Evolutionary conservation across 1,140 invertebrate species (phyloP).

Genomic region (Lasaia peninsularis): DNA sequence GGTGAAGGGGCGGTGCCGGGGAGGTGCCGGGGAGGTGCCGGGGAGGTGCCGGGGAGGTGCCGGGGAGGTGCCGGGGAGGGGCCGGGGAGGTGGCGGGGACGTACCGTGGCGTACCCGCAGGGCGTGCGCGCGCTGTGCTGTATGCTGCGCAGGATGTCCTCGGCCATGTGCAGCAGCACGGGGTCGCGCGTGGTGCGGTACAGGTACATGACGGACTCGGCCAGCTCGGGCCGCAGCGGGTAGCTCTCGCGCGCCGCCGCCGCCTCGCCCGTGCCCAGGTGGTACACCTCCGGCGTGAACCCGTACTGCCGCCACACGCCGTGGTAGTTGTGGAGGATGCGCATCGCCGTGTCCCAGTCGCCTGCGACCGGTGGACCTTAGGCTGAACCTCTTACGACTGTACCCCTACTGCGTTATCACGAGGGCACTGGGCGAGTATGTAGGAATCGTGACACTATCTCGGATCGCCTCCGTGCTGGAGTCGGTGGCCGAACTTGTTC

Average conservation of each 20-base stretch:
- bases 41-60: no score
- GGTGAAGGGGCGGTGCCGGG: no score
- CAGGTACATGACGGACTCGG: conserved; percentile 98
- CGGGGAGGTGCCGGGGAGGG: no score
- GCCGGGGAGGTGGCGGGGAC: no score
- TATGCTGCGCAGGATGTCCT: conserved; percentile 92
- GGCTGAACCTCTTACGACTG: no score
- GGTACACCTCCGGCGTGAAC: conserved; percentile 98
- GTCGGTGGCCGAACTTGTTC: no score
- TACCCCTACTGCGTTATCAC: no score
- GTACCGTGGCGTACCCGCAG: conserved; percentile 98
- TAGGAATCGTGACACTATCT: no score
- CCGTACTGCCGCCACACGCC: conserved; percentile 98
- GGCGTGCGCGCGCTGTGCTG: conserved; percentile 93
- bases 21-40: no score
- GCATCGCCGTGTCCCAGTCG: conserved; percentile 93
- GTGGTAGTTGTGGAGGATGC: conserved; percentile 96
- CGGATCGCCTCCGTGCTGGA: no score
- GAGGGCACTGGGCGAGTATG: no score
- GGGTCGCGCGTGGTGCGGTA: conserved; percentile 96
- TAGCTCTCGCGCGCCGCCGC: conserved; percentile 93
- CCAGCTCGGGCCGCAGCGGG: conserved; percentile 95
- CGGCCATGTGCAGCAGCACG: conserved; percentile 92
- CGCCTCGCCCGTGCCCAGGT: conserved; percentile 92
- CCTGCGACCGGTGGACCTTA: no score